Percentiles rank a stretch among this genome's conserved stretches.
These are phyloP conservation scores for Melinopterus prodromus DNA, from an alignment of 2,888 invertebrate species.

Conservation along the genomic window DNA sequence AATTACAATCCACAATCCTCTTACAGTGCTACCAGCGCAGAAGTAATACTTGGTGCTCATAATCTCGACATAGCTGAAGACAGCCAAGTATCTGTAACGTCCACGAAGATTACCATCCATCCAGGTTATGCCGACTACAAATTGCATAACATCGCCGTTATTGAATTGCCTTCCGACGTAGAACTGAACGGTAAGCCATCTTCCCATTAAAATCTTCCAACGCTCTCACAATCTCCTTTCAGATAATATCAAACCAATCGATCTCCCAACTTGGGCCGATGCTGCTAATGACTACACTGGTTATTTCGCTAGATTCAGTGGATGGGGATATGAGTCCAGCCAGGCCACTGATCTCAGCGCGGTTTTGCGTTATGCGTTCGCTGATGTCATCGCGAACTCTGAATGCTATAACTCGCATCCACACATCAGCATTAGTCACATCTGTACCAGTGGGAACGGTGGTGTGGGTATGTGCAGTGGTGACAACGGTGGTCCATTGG, in stretches of 20 bases:
- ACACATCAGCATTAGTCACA: conserved; percentile 47
- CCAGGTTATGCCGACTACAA: conserved; percentile 42
- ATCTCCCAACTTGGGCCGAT: conserved; percentile 35
- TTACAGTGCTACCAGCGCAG: background rate
- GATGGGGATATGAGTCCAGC: conserved; percentile 53
- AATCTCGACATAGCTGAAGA: conserved; percentile 4
- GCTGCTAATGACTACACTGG: conserved; percentile 55
- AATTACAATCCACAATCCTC: background rate
- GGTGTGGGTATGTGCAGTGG: conserved; percentile 63
- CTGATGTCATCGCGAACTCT: conserved; percentile 7
- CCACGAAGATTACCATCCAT: conserved; percentile 34
- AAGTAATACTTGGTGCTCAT: conserved; percentile 16
- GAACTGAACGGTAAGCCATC: conserved; percentile 19
- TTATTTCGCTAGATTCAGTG: conserved; percentile 58
- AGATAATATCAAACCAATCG: conserved; percentile 29
- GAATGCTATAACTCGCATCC: conserved; percentile 26
- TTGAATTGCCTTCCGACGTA: conserved; percentile 21
- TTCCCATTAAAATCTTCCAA: background rate
- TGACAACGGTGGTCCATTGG: conserved; percentile 58
- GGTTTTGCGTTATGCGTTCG: conserved; percentile 11
- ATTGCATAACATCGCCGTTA: conserved; percentile 59
- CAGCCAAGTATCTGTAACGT: background rate
- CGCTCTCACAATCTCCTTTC: background rate
- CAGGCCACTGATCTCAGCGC: conserved; percentile 13
- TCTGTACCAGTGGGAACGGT: conserved; percentile 61